Conservation (phyloP, 2,888 invertebrate genomes). For the Lobophora halterata region DNA sequence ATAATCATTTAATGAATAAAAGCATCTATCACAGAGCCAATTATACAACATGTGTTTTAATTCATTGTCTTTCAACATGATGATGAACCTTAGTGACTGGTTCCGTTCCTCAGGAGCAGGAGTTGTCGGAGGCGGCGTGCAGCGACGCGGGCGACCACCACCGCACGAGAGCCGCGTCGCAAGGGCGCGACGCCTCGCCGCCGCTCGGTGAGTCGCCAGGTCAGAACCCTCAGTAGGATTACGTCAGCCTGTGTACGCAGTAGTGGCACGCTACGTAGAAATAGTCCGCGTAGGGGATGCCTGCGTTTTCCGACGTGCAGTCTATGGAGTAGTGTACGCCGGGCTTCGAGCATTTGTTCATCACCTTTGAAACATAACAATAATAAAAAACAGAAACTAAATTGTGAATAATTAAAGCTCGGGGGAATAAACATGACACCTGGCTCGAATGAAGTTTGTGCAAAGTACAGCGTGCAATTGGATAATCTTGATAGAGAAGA, state of each 20-base stretch:
- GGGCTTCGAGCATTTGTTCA: conserved; percentile 92
- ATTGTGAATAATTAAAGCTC: too few relatives aligned
- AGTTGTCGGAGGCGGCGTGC: conserved; percentile 37
- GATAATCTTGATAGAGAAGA: too few relatives aligned
- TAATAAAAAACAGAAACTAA: too few relatives aligned
- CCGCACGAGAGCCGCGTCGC: conserved; percentile 25
- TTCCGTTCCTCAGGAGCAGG: conserved; percentile 24
- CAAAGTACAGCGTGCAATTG: too few relatives aligned
- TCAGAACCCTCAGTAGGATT: not conserved
- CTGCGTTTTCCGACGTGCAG: conserved; percentile 92
- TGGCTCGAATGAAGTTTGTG: too few relatives aligned
- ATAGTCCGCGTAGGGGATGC: conserved; percentile 97
- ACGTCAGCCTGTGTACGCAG: conserved; percentile 89
- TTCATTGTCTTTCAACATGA: too few relatives aligned
- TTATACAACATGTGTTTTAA: too few relatives aligned
- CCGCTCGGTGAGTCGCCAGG: conserved; percentile 42
- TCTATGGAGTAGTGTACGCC: conserved; percentile 94
- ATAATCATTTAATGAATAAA: too few relatives aligned
- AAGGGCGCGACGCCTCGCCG: conserved; percentile 46
- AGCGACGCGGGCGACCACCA: conserved; percentile 53
- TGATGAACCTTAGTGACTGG: too few relatives aligned
- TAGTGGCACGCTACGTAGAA: conserved; percentile 92
- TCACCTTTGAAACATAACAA: too few relatives aligned
- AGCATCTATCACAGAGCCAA: conserved; percentile 3
- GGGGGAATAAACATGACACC: too few relatives aligned